These are phyloP conservation scores for Hyalella azteca DNA, from an alignment of 2,888 invertebrate genomes.

Conservation along the genomic window DNA sequence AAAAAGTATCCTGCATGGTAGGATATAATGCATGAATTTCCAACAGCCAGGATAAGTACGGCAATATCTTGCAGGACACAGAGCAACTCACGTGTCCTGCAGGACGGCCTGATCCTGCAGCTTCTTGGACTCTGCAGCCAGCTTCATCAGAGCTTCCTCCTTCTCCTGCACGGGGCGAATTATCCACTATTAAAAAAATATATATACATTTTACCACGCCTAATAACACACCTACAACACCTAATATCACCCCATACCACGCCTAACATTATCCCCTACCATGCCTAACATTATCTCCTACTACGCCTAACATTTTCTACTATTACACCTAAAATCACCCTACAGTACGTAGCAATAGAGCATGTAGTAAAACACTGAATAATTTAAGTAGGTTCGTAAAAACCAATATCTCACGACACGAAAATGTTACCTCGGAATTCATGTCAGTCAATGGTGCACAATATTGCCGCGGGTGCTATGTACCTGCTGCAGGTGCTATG, in stretches of 20 bases:
- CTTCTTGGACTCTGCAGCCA: not conserved
- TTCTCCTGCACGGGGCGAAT: not conserved
- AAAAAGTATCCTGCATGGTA: no score
- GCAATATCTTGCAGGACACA: no score
- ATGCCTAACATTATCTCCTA: not conserved
- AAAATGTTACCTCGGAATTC: not conserved
- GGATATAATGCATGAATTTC: no score
- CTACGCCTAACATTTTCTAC: not conserved
- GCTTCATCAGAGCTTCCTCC: not conserved
- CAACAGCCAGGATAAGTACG: constrained; percentile 29
- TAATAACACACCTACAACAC: not conserved
- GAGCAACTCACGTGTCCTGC: not conserved
- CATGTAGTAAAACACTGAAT: no score
- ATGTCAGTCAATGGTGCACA: not conserved
- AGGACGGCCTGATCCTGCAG: not conserved
- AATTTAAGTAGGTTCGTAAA: no score
- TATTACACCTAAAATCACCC: not conserved
- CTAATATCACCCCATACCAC: not conserved
- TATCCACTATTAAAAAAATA: not conserved
- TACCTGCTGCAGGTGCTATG: not conserved
- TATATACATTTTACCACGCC: no score
- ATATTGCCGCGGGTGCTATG: no score
- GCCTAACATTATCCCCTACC: not conserved
- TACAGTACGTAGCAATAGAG: no score
- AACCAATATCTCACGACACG: not conserved